These are phyloP conservation scores for Cryptocheilus praepositus DNA, from an alignment of 2,888 invertebrate species.

Conservation along the genomic window DNA sequence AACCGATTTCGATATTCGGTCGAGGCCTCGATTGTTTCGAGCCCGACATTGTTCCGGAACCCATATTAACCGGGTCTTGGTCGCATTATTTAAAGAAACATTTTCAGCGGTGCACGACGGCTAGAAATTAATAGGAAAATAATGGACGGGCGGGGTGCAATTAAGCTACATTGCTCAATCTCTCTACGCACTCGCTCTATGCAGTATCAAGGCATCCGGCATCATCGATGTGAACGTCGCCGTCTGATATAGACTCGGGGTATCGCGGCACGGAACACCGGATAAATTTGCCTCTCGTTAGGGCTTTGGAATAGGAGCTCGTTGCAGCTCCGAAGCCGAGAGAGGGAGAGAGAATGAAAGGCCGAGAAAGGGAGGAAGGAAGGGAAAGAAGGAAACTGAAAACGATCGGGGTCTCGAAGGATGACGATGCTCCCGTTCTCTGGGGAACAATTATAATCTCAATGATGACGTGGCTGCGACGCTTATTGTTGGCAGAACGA, in stretches of 20 bases:
- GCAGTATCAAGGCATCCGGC: too few relatives aligned
- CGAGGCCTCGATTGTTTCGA: conserved; percentile 34
- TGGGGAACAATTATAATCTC: conserved; percentile 8
- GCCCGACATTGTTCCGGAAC: conserved; percentile 31
- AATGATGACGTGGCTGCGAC: conserved; percentile 15
- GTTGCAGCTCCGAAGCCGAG: background rate
- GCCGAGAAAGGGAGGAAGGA: background rate
- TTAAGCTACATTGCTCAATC: too few relatives aligned
- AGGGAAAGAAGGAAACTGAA: conserved; percentile 8
- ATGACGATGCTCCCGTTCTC: too few relatives aligned
- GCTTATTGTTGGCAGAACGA: conserved; percentile 14
- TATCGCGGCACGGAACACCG: too few relatives aligned
- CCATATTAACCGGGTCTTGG: conserved; percentile 35
- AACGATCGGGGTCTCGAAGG: too few relatives aligned
- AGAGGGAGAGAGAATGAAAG: background rate
- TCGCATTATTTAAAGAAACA: conserved; percentile 36
- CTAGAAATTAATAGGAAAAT: background rate
- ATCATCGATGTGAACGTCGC: too few relatives aligned
- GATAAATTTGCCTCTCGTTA: too few relatives aligned
- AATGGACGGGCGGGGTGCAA: too few relatives aligned
- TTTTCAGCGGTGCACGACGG: conserved; percentile 19
- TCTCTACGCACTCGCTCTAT: too few relatives aligned
- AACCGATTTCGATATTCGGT: conserved; percentile 35
- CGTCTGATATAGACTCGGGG: too few relatives aligned
- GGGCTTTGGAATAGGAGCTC: too few relatives aligned